phyloP scores from a whole-genome alignment of 2,113 vertebrate genomes.

The Phaethornis superciliosus region DNA sequence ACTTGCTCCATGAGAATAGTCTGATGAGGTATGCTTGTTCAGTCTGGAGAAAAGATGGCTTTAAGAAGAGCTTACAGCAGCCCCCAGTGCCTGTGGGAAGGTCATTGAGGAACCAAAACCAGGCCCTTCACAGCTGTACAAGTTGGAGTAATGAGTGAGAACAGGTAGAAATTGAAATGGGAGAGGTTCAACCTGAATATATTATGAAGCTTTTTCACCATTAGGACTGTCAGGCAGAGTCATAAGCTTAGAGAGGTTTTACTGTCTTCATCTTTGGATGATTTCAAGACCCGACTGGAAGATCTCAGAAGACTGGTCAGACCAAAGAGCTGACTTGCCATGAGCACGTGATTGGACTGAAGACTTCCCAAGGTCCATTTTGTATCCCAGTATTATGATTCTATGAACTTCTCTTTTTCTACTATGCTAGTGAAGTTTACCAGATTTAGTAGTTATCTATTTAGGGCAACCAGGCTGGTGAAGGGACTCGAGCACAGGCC shows the following conservation, averaged over 20 bases:
- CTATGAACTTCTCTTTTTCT: not conserved
- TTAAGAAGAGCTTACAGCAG: not conserved
- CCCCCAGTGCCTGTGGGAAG: fast-evolving
- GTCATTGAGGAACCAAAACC: not conserved
- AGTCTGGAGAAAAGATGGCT: not conserved
- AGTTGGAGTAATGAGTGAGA: not conserved
- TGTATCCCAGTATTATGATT: fast-evolving
- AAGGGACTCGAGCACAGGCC: too few relatives aligned
- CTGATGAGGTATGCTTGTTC: not conserved
- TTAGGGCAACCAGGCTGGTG: too few relatives aligned
- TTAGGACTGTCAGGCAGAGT: not conserved
- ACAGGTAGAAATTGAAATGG: not conserved
- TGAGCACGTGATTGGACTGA: not conserved
- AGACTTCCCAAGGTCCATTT: not conserved
- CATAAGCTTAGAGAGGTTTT: not conserved
- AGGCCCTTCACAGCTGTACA: not conserved
- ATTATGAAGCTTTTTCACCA: not conserved
- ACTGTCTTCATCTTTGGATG: not conserved
- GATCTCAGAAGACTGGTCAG: not conserved
- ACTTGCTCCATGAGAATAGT: too few relatives aligned
- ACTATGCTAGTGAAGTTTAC: not conserved
- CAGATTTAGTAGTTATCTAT: not conserved
- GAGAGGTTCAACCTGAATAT: not conserved
- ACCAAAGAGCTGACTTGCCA: not conserved
- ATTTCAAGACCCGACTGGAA: not conserved